Conservation (phyloP, 2,888 invertebrate genomes). For the Nemapogon koenigi region DNA sequence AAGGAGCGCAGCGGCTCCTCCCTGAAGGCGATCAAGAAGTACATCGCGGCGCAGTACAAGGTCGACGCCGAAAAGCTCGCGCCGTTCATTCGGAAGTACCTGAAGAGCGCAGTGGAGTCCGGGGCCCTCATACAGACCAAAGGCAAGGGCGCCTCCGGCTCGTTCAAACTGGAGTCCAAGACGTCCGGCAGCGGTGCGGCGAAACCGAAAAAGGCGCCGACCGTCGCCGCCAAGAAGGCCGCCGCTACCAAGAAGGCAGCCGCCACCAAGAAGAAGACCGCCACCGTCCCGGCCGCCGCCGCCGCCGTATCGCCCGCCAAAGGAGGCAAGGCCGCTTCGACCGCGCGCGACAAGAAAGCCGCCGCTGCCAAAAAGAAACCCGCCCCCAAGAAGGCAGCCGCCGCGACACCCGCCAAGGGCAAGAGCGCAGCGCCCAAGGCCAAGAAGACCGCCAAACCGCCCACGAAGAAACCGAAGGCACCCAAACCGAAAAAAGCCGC, state of each 20-base stretch:
- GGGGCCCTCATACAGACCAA: constrained; percentile 62
- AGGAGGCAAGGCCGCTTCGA: constrained; percentile 13
- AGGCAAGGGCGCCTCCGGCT: constrained; percentile 60
- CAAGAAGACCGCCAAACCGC: constrained; percentile 32
- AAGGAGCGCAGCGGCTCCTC: constrained; percentile 68
- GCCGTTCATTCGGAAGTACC: constrained; percentile 65
- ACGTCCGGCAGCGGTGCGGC: constrained; percentile 13
- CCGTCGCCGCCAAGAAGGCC: constrained; percentile 18
- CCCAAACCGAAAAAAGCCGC: constrained; percentile 36
- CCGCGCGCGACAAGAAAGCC: constrained; percentile 19
- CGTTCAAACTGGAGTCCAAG: constrained; percentile 38
- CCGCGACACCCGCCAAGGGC: constrained; percentile 19
- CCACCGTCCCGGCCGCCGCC: constrained; percentile 20
- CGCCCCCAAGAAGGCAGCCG: constrained; percentile 16
- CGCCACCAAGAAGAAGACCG: constrained; percentile 15
- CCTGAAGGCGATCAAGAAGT: constrained; percentile 66
- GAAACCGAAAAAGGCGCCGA: not conserved
- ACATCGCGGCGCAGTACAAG: constrained; percentile 64
- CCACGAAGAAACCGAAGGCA: constrained; percentile 21
- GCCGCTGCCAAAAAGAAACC: constrained; percentile 18
- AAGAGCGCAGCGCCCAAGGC: constrained; percentile 27
- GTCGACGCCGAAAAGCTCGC: constrained; percentile 64
- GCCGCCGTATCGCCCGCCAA: constrained; percentile 25
- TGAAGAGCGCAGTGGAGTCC: constrained; percentile 61
- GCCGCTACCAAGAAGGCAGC: constrained; percentile 15